Evolutionary conservation across 2,888 invertebrate species (phyloP).

Genomic region (Copidosoma aretas): DNA sequence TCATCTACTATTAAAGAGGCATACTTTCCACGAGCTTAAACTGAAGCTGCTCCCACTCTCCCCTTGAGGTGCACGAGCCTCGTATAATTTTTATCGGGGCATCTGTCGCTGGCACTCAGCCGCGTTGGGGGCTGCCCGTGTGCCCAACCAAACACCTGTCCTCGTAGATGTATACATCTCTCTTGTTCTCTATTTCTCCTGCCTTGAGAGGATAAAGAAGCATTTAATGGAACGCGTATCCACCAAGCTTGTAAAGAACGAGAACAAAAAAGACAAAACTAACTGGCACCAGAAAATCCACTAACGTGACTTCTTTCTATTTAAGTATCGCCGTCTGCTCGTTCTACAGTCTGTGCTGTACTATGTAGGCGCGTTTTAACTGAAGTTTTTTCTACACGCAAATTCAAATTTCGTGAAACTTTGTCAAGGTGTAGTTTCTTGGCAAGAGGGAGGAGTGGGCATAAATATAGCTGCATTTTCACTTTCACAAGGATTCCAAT

Average conservation of each 20-base stretch:
- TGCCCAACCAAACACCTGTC: constrained; percentile 42
- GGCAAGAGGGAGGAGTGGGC: not conserved
- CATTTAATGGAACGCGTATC: constrained; percentile 42
- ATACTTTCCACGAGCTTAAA: not conserved
- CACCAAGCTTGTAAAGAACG: not conserved
- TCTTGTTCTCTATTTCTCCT: no score
- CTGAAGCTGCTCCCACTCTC: not conserved
- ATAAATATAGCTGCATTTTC: constrained; percentile 26
- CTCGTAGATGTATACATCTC: constrained; percentile 21
- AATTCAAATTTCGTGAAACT: not conserved
- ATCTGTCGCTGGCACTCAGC: constrained; percentile 40
- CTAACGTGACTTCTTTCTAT: not conserved
- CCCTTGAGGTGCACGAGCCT: constrained; percentile 13
- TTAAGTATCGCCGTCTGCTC: constrained; percentile 11
- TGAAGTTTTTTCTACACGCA: constrained; percentile 8
- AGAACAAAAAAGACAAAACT: constrained; percentile 1
- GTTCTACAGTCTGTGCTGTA: constrained; percentile 13
- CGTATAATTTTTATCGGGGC: constrained; percentile 40
- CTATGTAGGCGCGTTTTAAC: not conserved
- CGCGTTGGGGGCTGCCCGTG: constrained; percentile 30
- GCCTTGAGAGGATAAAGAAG: constrained; percentile 38
- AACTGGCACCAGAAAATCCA: not conserved
- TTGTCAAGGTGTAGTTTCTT: constrained; percentile 17
- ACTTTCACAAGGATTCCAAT: constrained; percentile 13
- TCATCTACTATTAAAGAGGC: constrained; percentile 36